phyloP scores from a whole-genome alignment of 1,140 invertebrate species.

The Asbolus verrucosus region DNA sequence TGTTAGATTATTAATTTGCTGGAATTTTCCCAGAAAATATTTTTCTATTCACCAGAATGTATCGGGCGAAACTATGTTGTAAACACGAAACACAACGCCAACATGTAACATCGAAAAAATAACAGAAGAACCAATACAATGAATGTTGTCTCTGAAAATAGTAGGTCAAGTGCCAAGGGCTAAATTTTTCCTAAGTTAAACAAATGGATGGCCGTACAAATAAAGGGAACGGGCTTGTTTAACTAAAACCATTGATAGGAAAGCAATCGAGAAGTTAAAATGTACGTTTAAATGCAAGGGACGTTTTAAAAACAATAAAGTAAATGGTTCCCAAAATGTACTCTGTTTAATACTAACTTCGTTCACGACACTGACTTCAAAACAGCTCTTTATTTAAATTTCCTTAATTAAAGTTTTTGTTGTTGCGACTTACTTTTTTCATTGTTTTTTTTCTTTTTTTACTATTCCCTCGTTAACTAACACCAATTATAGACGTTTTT shows the following conservation, averaged over 20 bases:
- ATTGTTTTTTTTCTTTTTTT: constrained; percentile 10
- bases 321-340: constrained; percentile 40
- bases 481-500: constrained; percentile 22
- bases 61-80: constrained; percentile 1
- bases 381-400: constrained; percentile 43
- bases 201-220: constrained; percentile 42
- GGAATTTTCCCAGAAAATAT: background rate
- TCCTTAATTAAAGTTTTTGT: constrained; percentile 44
- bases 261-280: constrained; percentile 44
- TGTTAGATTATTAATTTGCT: constrained; percentile 41
- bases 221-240: constrained; percentile 35
- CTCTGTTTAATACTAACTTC: constrained; percentile 28
- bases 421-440: constrained; percentile 29
- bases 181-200: constrained; percentile 39
- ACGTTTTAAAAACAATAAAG: constrained; percentile 42
- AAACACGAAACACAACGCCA: constrained; percentile 35
- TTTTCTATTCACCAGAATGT: background rate
- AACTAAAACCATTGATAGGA: constrained; percentile 45
- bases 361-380: constrained; percentile 32
- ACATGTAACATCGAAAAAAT: constrained; percentile 29
- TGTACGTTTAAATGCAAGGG: constrained; percentile 44
- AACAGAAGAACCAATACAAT: constrained; percentile 34
- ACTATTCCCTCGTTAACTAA: background rate
- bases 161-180: constrained; percentile 33
- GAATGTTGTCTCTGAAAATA: constrained; percentile 39